These are phyloP conservation scores for Lasioglossum calceatum DNA, from an alignment of 2,888 invertebrate genomes.

Conservation along the genomic window DNA sequence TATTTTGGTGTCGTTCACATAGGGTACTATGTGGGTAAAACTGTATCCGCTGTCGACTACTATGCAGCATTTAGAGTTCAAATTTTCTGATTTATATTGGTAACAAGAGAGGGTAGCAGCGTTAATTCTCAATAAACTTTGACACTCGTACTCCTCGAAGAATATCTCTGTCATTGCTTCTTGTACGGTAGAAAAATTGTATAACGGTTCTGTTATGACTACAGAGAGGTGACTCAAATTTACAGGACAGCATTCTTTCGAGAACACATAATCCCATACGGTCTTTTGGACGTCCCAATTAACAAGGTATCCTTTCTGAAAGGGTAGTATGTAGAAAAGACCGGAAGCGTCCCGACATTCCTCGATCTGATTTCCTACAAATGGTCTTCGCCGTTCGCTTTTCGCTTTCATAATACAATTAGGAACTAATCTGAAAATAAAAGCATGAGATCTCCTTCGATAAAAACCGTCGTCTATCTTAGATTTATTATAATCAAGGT, in stretches of 20 bases:
- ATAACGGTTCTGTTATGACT: constrained; percentile 96
- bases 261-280: constrained; percentile 98
- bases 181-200: constrained; percentile 96
- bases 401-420: constrained; percentile 99
- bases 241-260: constrained; percentile 92
- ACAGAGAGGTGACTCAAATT: constrained; percentile 92
- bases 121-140: constrained; percentile 91
- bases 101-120: constrained; percentile 93
- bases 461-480: not conserved
- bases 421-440: constrained; percentile 88
- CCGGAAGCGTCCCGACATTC: constrained; percentile 98
- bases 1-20: constrained; percentile 89
- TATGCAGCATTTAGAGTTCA: constrained; percentile 88
- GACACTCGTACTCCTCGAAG: constrained; percentile 98
- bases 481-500: not conserved
- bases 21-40: constrained; percentile 97
- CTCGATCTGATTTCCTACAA: constrained; percentile 97
- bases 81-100: constrained; percentile 87
- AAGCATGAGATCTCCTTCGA: not conserved
- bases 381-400: constrained; percentile 96
- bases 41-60: constrained; percentile 98
- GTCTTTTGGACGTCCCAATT: constrained; percentile 99
- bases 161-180: constrained; percentile 98
- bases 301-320: constrained; percentile 97
- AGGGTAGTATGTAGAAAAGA: constrained; percentile 96